These are phyloP conservation scores for Suricata suricatta DNA, from an alignment of 2,113 vertebrate genomes.

Conservation along the genomic window DNA sequence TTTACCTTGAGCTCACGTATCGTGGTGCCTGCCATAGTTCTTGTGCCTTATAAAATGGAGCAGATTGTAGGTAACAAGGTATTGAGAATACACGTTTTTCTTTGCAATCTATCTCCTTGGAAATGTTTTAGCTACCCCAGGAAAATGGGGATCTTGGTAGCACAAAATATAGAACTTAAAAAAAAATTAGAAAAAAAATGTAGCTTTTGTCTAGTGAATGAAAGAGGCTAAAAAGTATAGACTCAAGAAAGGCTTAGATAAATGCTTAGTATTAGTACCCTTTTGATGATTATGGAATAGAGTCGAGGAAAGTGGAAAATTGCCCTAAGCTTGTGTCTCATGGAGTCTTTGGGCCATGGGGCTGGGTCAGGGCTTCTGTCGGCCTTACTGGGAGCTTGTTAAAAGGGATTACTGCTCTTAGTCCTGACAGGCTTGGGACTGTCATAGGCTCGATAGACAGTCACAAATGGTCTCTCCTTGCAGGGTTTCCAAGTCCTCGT, in stretches of 20 bases:
- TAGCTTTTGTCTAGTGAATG: constrained; percentile 14
- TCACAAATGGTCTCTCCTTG: background rate
- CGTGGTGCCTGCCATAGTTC: background rate
- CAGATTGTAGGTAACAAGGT: background rate
- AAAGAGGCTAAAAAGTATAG: constrained; percentile 30
- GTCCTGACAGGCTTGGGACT: background rate
- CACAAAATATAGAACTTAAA: constrained; percentile 9
- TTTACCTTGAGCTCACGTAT: background rate
- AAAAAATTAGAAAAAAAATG: background rate
- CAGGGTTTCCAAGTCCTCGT: constrained; percentile 99
- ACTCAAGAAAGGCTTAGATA: background rate
- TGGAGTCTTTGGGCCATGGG: background rate
- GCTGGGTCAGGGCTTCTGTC: background rate
- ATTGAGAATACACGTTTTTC: background rate
- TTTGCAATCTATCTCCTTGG: background rate
- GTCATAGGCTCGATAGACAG: background rate
- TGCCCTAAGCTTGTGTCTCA: background rate
- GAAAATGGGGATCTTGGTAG: background rate
- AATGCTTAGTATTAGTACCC: background rate
- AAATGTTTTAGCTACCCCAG: background rate
- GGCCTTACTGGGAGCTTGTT: background rate
- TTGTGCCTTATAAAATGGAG: background rate
- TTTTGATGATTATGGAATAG: background rate
- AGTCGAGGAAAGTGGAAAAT: background rate
- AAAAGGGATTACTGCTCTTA: background rate